A percentile compares a stretch with the other conserved stretches of the same genome.
These are phyloP conservation scores for Melinopterus prodromus DNA, from an alignment of 2,888 invertebrate species.

Conservation along the genomic window DNA sequence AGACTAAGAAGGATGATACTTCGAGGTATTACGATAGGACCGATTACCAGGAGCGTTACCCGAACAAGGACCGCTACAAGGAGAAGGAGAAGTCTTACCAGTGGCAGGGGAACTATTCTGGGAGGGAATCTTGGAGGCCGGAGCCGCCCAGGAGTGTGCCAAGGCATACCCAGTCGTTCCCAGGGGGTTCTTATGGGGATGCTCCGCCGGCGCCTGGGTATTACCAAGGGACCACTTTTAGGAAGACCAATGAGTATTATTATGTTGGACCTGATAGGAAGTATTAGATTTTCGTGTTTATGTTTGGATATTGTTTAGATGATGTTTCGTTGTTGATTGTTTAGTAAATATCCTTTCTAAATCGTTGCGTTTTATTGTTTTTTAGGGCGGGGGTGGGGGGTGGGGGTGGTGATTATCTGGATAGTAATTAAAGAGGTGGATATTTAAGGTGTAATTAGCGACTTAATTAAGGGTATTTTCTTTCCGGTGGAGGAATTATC, in stretches of 20 bases:
- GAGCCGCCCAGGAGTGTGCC: background rate
- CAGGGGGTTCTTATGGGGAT: background rate
- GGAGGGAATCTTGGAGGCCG: background rate
- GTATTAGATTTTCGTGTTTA: background rate
- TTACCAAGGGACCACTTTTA: slow-evolving; percentile 16
- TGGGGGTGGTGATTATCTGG: no score
- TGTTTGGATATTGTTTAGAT: background rate
- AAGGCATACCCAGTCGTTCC: background rate
- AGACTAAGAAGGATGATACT: slow-evolving; percentile 25
- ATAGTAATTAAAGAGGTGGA: no score
- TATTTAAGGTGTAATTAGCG: no score
- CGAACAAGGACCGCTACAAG: background rate
- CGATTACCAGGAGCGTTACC: background rate
- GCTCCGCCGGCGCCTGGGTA: background rate
- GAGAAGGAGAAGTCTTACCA: slow-evolving; percentile 9
- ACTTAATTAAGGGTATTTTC: no score
- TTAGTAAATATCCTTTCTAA: no score
- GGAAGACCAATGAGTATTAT: slow-evolving; percentile 7
- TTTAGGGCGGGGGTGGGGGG: no score
- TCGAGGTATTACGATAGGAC: background rate
- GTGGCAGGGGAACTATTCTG: slow-evolving; percentile 8
- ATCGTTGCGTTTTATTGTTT: no score
- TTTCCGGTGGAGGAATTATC: no score
- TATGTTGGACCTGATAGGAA: slow-evolving; percentile 13
- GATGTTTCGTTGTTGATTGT: background rate